These are phyloP conservation scores for Drosophila pullipes DNA, from an alignment of 2,888 invertebrate genomes.

Conservation along the genomic window DNA sequence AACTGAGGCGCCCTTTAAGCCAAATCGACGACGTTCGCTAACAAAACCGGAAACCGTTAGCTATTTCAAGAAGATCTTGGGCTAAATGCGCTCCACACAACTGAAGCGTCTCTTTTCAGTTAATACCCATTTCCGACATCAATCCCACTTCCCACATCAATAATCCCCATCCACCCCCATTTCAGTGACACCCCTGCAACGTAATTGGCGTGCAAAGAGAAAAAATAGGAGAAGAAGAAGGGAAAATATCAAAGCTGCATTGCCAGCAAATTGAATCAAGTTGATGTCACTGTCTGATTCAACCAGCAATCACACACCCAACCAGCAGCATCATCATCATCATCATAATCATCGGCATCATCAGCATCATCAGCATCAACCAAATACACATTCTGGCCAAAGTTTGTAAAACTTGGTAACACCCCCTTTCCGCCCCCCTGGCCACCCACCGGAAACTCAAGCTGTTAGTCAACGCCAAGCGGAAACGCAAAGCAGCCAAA, in stretches of 20 bases:
- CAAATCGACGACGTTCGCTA: conserved; percentile 85
- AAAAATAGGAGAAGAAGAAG: background rate
- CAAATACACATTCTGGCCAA: conserved; percentile 57
- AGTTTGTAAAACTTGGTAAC: conserved; percentile 54
- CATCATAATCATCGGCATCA: conserved; percentile 19
- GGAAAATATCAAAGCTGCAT: conserved; percentile 57
- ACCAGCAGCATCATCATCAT: conserved; percentile 10
- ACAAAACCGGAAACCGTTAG: conserved; percentile 85
- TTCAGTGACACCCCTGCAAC: conserved; percentile 8
- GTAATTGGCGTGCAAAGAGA: conserved; percentile 57
- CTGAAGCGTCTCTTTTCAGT: conserved; percentile 54
- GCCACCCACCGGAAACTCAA: conserved; percentile 61
- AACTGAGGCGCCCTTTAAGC: conserved; percentile 84
- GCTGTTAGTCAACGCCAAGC: conserved; percentile 75
- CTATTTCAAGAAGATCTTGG: conserved; percentile 85
- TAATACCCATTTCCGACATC: conserved; percentile 60
- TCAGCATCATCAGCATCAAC: conserved; percentile 14
- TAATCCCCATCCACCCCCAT: background rate
- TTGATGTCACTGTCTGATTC: conserved; percentile 44
- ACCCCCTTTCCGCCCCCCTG: background rate
- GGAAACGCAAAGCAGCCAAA: conserved; percentile 72
- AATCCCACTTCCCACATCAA: background rate
- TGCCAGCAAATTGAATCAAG: conserved; percentile 64
- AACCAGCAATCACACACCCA: conserved; percentile 24
- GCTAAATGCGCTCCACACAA: conserved; percentile 68